phyloP scores from a whole-genome alignment of 2,888 invertebrate species.

The Polyommatus iphigenia region DNA sequence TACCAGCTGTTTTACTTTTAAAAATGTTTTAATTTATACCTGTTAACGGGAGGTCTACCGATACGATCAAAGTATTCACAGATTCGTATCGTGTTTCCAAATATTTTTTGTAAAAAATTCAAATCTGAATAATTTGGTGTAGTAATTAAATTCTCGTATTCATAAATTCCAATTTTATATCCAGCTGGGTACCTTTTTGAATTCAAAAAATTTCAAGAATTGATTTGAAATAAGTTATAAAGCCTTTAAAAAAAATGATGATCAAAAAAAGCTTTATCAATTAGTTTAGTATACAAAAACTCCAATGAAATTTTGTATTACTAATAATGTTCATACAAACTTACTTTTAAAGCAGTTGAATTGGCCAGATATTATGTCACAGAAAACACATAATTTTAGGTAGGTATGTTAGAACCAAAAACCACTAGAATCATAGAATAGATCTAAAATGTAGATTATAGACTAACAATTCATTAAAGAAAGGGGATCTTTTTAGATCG shows the following conservation, averaged over 20 bases:
- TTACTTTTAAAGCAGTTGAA: no score
- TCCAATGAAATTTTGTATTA: no score
- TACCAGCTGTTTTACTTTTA: constrained; percentile 7
- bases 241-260: background rate
- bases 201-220: constrained; percentile 11
- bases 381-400: no score
- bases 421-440: no score
- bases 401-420: no score
- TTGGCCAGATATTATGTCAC: no score
- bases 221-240: background rate
- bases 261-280: background rate
- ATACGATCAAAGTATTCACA: constrained; percentile 15
- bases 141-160: constrained; percentile 18
- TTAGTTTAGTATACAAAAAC: no score
- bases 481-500: no score
- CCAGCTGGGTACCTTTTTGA: constrained; percentile 8
- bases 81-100: constrained; percentile 9
- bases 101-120: constrained; percentile 3
- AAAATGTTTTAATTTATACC: constrained; percentile 13
- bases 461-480: no score
- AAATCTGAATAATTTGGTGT: constrained; percentile 3
- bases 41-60: constrained; percentile 3
- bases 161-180: background rate
- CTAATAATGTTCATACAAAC: no score
- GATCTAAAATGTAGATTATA: no score